Evolutionary conservation across 1,140 invertebrate species (phyloP).

Genomic region (Latrodectus geometricus): DNA sequence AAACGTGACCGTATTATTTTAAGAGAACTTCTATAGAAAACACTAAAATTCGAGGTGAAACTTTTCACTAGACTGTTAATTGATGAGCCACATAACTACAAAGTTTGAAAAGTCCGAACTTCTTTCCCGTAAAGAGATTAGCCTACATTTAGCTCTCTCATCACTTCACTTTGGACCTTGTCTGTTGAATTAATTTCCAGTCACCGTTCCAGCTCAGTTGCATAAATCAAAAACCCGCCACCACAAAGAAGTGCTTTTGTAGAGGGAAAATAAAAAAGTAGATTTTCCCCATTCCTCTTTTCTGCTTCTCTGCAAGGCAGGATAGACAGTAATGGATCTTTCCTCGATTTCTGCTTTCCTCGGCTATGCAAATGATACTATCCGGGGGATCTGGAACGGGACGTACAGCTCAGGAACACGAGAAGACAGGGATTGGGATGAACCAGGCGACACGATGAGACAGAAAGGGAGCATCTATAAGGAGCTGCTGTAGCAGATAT

Average conservation of each 20-base stretch:
- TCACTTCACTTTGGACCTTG: not conserved
- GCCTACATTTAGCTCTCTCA: constrained; percentile 17
- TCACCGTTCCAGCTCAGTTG: not conserved
- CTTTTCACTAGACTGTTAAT: not conserved
- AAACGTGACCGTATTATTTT: no score
- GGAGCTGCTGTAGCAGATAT: constrained; percentile 11
- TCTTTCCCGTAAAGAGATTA: constrained; percentile 29
- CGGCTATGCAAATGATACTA: constrained; percentile 40
- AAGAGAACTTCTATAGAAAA: not conserved
- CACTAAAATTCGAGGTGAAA: not conserved
- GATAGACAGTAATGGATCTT: constrained; percentile 32
- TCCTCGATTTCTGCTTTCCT: not conserved
- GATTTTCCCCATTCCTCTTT: not conserved
- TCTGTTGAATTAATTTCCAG: constrained; percentile 21
- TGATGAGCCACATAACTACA: not conserved
- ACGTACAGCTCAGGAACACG: constrained; percentile 29
- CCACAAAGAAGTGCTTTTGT: constrained; percentile 19
- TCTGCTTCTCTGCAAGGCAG: not conserved
- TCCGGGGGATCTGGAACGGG: constrained; percentile 6
- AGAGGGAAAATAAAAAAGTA: not conserved
- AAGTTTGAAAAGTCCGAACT: not conserved
- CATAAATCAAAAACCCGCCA: constrained; percentile 36
- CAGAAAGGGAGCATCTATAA: constrained; percentile 24
- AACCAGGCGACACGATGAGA: constrained; percentile 19
- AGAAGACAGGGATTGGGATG: constrained; percentile 39